These are phyloP conservation scores for Melangyna quadrimaculata DNA, from an alignment of 2,888 invertebrate species.

Conservation along the genomic window DNA sequence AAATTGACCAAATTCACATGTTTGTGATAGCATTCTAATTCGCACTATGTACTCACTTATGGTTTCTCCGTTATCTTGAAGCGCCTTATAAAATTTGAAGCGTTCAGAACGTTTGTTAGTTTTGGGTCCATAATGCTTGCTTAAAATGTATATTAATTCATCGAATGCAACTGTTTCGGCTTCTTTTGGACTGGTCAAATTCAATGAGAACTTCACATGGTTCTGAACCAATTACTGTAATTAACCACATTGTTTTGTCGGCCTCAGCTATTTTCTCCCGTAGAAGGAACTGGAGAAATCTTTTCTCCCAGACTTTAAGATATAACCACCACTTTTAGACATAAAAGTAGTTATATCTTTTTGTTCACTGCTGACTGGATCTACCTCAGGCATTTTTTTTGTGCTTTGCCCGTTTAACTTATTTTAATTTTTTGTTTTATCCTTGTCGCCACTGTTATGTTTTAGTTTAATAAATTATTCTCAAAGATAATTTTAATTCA, in stretches of 20 bases:
- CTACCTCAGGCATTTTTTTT: no score
- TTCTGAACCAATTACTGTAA: constrained; percentile 7
- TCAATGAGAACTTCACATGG: constrained; percentile 16
- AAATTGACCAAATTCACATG: constrained; percentile 34
- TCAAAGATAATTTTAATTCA: no score
- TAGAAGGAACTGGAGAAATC: not conserved
- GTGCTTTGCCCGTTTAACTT: no score
- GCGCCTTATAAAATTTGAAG: constrained; percentile 23
- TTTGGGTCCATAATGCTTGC: constrained; percentile 12
- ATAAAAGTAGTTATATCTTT: not conserved
- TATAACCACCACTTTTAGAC: not conserved
- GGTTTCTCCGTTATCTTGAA: constrained; percentile 23
- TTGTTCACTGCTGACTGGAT: not conserved
- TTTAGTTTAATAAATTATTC: no score
- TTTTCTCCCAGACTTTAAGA: constrained; percentile 19
- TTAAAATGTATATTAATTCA: not conserved
- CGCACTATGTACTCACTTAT: constrained; percentile 37
- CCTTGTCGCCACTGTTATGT: no score
- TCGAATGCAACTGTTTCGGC: constrained; percentile 18
- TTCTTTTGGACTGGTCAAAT: not conserved
- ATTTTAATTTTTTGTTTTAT: no score
- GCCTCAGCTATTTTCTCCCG: not conserved
- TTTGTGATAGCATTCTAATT: constrained; percentile 34
- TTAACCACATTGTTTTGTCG: not conserved
- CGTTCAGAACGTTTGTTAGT: constrained; percentile 30